Evolutionary conservation across 1,140 invertebrate genomes (phyloP).

Genomic region (Steinernema feltiae): DNA sequence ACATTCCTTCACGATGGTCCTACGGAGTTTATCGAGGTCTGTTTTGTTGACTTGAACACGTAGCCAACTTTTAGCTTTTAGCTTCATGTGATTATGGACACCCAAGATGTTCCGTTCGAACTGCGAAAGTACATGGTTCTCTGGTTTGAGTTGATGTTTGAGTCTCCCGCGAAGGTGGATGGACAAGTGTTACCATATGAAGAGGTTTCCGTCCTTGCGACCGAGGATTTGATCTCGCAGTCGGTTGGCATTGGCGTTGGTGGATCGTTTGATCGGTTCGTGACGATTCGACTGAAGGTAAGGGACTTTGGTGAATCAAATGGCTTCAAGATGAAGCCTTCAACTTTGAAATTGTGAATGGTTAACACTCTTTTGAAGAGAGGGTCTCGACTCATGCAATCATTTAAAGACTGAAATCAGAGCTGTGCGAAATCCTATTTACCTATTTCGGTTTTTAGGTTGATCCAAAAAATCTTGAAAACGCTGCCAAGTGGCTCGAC

Average conservation of each 20-base stretch:
- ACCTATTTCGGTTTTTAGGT: too few species aligned
- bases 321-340: too few species aligned
- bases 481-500: slow-evolving; percentile 71
- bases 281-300: slow-evolving; percentile 64
- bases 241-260: slow-evolving; percentile 65
- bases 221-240: slow-evolving; percentile 66
- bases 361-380: too few species aligned
- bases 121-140: slow-evolving; percentile 70
- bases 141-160: slow-evolving; percentile 68
- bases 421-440: too few species aligned
- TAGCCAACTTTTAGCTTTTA: too few species aligned
- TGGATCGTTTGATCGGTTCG: slow-evolving; percentile 65
- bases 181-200: slow-evolving; percentile 64
- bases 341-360: too few species aligned
- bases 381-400: too few species aligned
- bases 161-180: slow-evolving; percentile 61
- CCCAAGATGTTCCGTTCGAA: slow-evolving; percentile 63
- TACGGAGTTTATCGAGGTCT: slow-evolving; percentile 79
- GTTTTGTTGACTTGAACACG: too few species aligned
- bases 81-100: slow-evolving; percentile 71
- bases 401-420: too few species aligned
- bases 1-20: slow-evolving; percentile 73
- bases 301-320: too few species aligned
- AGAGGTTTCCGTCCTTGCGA: slow-evolving; percentile 29
- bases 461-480: slow-evolving; percentile 70